phyloP scores from a whole-genome alignment of 2,888 invertebrate genomes.

The Dione vanillae region DNA sequence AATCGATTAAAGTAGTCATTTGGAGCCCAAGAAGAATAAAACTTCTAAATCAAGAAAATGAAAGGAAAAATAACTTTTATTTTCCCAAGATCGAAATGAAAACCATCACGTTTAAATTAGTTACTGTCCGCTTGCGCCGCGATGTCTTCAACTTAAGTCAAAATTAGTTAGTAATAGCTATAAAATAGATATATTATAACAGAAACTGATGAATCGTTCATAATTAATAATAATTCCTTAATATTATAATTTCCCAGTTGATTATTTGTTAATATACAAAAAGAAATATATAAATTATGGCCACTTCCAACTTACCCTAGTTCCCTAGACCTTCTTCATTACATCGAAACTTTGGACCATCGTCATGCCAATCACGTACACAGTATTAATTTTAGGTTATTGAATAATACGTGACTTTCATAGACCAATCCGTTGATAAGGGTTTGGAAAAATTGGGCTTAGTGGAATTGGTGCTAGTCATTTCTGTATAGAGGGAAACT shows the following conservation, averaged over 20 bases:
- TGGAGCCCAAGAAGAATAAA: too few relatives aligned
- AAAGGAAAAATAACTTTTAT: too few relatives aligned
- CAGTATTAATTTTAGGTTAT: constrained; percentile 79
- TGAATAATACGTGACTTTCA: constrained; percentile 78
- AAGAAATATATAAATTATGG: constrained; percentile 8
- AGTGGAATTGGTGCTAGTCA: constrained; percentile 61
- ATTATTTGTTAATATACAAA: not conserved
- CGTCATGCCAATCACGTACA: constrained; percentile 65
- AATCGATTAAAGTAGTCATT: too few relatives aligned
- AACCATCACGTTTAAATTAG: too few relatives aligned
- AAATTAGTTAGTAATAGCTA: too few relatives aligned
- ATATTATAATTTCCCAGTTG: not conserved
- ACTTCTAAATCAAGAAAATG: too few relatives aligned
- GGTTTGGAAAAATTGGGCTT: constrained; percentile 55
- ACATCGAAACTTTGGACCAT: constrained; percentile 64
- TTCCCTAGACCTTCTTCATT: constrained; percentile 57
- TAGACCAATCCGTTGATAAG: constrained; percentile 56
- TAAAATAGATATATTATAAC: too few relatives aligned
- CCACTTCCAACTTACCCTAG: constrained; percentile 24
- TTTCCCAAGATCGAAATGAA: too few relatives aligned
- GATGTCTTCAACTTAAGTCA: too few relatives aligned
- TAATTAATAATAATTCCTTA: too few relatives aligned
- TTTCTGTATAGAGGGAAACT: constrained; percentile 37
- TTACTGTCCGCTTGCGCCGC: too few relatives aligned
- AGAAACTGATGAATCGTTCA: too few relatives aligned